Evolutionary conservation across 2,888 invertebrate genomes (phyloP).

Genomic region (Nomada goodeniana): DNA sequence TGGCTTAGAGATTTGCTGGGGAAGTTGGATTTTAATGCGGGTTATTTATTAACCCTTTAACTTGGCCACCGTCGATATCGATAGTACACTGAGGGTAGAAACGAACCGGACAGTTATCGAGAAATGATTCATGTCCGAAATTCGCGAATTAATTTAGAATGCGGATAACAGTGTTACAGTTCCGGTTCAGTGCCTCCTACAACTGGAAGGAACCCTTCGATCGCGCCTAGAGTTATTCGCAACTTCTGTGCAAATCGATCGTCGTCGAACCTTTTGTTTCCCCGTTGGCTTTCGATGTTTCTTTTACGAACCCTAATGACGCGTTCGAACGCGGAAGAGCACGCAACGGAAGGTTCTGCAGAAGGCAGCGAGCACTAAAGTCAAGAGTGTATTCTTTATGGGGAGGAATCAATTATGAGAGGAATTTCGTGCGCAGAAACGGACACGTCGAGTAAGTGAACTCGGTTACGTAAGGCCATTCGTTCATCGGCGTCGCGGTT

Average conservation of each 20-base stretch:
- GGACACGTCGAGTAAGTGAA: constrained; percentile 16
- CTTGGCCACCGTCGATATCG: too few relatives aligned
- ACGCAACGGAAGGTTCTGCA: constrained; percentile 6
- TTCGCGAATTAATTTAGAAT: too few relatives aligned
- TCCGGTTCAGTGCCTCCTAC: too few relatives aligned
- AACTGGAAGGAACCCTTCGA: neutral
- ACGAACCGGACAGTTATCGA: too few relatives aligned
- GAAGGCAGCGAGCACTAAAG: neutral
- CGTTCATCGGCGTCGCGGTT: constrained; percentile 2
- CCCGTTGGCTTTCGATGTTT: constrained; percentile 1
- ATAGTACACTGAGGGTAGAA: too few relatives aligned
- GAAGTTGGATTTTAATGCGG: neutral
- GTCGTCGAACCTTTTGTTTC: constrained; percentile 6
- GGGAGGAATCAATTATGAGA: constrained; percentile 44
- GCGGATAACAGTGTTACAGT: too few relatives aligned
- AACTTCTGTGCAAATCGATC: neutral
- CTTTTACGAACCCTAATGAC: constrained; percentile 29
- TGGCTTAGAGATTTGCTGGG: neutral
- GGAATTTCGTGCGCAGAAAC: constrained; percentile 40
- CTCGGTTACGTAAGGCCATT: constrained; percentile 37
- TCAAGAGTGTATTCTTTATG: constrained; percentile 17
- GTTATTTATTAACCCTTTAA: neutral
- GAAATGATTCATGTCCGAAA: too few relatives aligned
- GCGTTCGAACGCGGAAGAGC: constrained; percentile 48
- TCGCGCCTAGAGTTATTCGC: neutral